Conservation (phyloP, 1,140 invertebrate species). For the Ylistrum balloti region DNA sequence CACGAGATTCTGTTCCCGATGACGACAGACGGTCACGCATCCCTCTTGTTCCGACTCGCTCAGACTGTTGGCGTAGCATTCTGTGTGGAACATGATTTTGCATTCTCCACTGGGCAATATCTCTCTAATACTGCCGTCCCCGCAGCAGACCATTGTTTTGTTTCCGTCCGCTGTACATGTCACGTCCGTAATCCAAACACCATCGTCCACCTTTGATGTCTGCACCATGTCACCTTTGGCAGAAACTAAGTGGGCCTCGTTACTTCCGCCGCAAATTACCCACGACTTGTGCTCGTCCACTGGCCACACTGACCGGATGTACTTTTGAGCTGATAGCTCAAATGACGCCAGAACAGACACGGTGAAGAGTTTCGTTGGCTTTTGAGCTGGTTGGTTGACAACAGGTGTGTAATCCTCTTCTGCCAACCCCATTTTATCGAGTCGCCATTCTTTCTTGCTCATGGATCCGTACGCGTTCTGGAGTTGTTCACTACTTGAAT, state of each 20-base stretch:
- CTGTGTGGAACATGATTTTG: not conserved
- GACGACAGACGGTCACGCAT: not conserved
- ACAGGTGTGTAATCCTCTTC: not conserved
- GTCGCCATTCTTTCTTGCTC: not conserved
- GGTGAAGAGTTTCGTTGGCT: not conserved
- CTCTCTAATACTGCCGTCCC: not conserved
- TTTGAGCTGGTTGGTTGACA: not conserved
- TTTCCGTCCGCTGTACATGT: not conserved
- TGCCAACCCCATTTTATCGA: not conserved
- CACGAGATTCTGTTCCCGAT: not conserved
- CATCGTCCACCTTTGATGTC: not conserved
- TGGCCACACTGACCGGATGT: constrained; percentile 9
- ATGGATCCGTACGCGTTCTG: not conserved
- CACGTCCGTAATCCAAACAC: constrained; percentile 12
- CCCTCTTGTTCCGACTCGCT: constrained; percentile 21
- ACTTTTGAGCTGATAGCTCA: not conserved
- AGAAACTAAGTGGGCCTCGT: constrained; percentile 31
- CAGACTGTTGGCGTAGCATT: constrained; percentile 31
- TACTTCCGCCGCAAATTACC: not conserved
- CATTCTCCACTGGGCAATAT: not conserved
- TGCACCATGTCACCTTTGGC: constrained; percentile 24
- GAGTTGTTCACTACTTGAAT: not conserved
- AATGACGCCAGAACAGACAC: not conserved
- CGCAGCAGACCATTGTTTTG: constrained; percentile 18
- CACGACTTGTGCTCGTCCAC: constrained; percentile 9